Base-by-base conservation (phyloP, 1,140 invertebrate species). In the Cryptotermes secundus region DNA sequence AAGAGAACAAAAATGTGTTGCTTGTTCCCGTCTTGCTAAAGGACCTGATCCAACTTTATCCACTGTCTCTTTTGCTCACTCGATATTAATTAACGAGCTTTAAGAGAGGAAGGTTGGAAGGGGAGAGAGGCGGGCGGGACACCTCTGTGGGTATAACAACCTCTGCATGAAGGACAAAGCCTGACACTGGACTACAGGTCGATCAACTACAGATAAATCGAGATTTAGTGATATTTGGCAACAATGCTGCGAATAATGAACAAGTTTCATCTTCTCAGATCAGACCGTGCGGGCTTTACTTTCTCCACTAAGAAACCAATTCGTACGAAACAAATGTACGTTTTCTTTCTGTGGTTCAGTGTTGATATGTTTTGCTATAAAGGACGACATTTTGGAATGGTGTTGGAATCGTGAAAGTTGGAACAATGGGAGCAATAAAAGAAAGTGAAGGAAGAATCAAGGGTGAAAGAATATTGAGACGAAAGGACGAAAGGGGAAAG, bases 11-110 rank as follows among this genome's bases (percentile, higher is more conserved):
- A 72, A 72, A n/a, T 59, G 26, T n/a, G 16, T 59, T 59, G 53
- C 53, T 59, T 14, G 53, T 19, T 59, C 53, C 53, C 53, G 19
- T 72, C 59, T 72, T 31, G 59, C 59, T 72, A 72, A 72, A 72
- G 59, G 59, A 72, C 59, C 59, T 72, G 59, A 72, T 72, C n/a
- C 59, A 72, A 72, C 59, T 72, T 72, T n/a, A 72, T 72, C 59
- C 31, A 31, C 59, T 72, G n/a, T 72, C 59, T 72, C 59, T 72
- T 72, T 72, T 72, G 31, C 59, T 72, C 59, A 72, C 59, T 72
- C 59, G 59, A 72, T 72, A 72, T 72, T 72, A 72, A 72, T 72
- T 72, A 72, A 72, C 59, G 26, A 72, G 59, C 59, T 72, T 65
- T 72, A 72, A 72, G 31, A 72, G 59, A 72, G 31, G 59, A n/a